phyloP scores from a whole-genome alignment of 2,888 invertebrate species.

The Bursaphelenchus okinawaensis region DNA sequence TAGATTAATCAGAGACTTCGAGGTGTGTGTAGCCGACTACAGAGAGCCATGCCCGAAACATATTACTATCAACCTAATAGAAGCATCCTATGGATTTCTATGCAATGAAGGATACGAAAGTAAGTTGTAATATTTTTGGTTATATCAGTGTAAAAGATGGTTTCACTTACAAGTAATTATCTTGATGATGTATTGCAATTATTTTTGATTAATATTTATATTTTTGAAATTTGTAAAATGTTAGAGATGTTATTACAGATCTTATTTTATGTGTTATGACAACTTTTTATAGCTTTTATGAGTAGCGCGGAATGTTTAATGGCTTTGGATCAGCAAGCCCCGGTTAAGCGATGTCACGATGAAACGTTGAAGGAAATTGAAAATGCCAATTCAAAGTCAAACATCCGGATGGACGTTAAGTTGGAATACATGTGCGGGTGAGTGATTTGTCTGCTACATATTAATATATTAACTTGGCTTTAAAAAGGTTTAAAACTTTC shows the following conservation, averaged over 20 bases:
- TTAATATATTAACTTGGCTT: too few species aligned
- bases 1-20: conserved; percentile 55
- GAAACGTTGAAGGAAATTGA: conserved; percentile 52
- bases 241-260: not conserved
- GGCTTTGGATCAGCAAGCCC: conserved; percentile 51
- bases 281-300: conserved; percentile 50
- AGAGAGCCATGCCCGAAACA: conserved; percentile 46
- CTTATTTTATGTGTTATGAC: not conserved
- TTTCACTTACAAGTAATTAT: too few species aligned
- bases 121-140: too few species aligned
- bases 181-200: not conserved
- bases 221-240: not conserved
- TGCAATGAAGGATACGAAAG: conserved; percentile 57
- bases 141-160: too few species aligned
- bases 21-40: conserved; percentile 47
- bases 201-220: not conserved
- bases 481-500: not conserved
- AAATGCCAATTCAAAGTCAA: conserved; percentile 42
- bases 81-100: conserved; percentile 55
- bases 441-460: too few species aligned
- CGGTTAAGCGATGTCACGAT: conserved; percentile 54
- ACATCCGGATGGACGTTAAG: conserved; percentile 43
- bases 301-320: conserved; percentile 56
- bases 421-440: conserved; percentile 54
- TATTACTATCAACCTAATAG: conserved; percentile 55